Percentiles rank a stretch among this genome's conserved stretches.
These are phyloP conservation scores for Dicrostonyx torquatus DNA, from an alignment of 2,797 vertebrate species.

Conservation along the genomic window DNA sequence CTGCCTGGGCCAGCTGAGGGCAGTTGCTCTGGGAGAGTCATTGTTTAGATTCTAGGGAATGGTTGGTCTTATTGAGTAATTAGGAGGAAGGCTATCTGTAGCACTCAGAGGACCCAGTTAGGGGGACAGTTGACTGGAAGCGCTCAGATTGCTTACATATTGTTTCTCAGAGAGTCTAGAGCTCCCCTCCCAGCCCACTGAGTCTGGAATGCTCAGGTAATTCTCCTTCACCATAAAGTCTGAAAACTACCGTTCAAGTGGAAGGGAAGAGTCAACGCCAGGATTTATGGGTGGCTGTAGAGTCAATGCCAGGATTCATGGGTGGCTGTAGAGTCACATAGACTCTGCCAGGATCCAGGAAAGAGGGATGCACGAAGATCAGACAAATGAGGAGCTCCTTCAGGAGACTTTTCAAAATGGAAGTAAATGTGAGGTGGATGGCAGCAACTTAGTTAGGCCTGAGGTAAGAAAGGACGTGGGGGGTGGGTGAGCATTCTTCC, in stretches of 20 bases:
- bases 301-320: neutral
- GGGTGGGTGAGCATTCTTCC: neutral
- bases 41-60: neutral
- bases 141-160: neutral
- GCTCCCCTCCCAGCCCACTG: neutral
- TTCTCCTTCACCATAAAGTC: neutral
- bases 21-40: slow-evolving; percentile 1
- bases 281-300: neutral
- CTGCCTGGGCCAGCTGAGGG: slow-evolving; percentile 38
- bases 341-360: neutral
- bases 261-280: neutral
- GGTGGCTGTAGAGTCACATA: neutral
- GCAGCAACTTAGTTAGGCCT: neutral
- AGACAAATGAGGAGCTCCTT: neutral
- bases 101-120: neutral
- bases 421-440: neutral
- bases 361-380: neutral
- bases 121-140: neutral
- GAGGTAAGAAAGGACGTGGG: neutral
- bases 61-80: neutral
- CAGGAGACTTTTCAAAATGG: neutral
- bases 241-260: neutral
- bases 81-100: slow-evolving; percentile 6
- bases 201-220: neutral
- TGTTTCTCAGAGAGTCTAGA: neutral